Conservation (phyloP, 1,140 invertebrate genomes). For the Trialeurodes vaporariorum region DNA sequence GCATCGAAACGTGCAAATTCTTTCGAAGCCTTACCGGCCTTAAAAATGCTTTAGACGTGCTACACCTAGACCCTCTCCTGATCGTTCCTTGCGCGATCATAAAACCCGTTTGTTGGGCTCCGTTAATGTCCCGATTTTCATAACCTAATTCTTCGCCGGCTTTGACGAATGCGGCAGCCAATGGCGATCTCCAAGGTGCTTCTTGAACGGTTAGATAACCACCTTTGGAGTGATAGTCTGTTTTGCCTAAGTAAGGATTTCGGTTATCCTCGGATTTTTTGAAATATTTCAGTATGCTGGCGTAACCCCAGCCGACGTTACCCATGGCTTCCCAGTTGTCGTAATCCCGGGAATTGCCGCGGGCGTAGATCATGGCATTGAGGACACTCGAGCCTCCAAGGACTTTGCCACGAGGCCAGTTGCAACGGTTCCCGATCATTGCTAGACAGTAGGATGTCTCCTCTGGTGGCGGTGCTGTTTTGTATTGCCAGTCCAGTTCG, state of each 20-base stretch:
- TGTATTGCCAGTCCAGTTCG: conserved; percentile 85
- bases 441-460: conserved; percentile 58
- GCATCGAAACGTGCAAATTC: conserved; percentile 72
- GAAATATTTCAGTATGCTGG: conserved; percentile 77
- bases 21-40: conserved; percentile 59
- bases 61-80: conserved; percentile 71
- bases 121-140: conserved; percentile 63
- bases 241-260: conserved; percentile 61
- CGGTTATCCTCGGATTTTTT: conserved; percentile 77
- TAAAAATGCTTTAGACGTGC: conserved; percentile 78
- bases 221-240: conserved; percentile 59
- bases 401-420: conserved; percentile 78
- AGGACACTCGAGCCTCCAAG: conserved; percentile 87
- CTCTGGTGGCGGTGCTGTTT: conserved; percentile 60
- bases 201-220: conserved; percentile 78
- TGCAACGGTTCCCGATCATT: conserved; percentile 70
- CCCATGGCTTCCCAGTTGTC: conserved; percentile 80
- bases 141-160: conserved; percentile 70
- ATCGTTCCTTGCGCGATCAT: conserved; percentile 78
- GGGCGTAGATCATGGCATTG: conserved; percentile 91
- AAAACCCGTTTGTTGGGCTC: conserved; percentile 67
- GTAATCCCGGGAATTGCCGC: conserved; percentile 83
- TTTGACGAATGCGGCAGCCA: conserved; percentile 68
- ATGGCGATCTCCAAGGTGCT: conserved; percentile 62
- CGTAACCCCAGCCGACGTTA: conserved; percentile 82